These are phyloP conservation scores for Stigmatopora argus DNA, from an alignment of 2,113 vertebrate species.

Conservation along the genomic window DNA sequence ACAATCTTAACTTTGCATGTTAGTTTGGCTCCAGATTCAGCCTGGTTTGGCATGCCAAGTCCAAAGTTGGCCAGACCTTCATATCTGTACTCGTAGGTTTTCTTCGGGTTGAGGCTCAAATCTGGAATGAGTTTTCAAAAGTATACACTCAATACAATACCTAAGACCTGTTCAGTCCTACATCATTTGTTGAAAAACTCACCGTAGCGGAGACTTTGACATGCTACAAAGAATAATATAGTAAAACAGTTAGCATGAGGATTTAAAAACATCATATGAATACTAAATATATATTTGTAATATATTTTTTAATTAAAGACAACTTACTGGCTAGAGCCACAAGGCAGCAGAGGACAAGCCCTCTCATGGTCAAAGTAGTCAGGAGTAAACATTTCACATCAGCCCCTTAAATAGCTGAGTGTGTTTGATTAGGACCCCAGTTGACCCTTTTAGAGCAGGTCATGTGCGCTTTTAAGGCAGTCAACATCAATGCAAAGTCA, in stretches of 20 bases:
- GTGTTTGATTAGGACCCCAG: neutral
- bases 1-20: constrained; percentile 58
- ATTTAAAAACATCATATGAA: neutral
- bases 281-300: neutral
- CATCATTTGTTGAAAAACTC: constrained; percentile 35
- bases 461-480: constrained; percentile 1
- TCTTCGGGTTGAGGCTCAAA: constrained; percentile 52
- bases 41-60: constrained; percentile 52
- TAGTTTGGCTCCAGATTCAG: constrained; percentile 59
- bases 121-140: constrained; percentile 51
- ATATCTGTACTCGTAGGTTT: constrained; percentile 70
- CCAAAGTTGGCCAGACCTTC: constrained; percentile 62
- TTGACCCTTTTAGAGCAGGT: constrained; percentile 13
- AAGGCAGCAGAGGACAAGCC: constrained; percentile 59
- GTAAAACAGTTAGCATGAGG: constrained; percentile 1
- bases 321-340: constrained; percentile 65
- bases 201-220: constrained; percentile 63
- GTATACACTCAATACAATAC: neutral
- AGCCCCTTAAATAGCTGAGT: constrained; percentile 43
- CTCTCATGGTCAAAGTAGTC: constrained; percentile 54
- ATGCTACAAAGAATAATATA: constrained; percentile 45
- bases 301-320: neutral
- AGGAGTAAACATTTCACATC: neutral
- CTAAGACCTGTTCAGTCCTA: too few species aligned
- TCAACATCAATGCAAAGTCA: constrained; percentile 18